Evolutionary conservation across 37 sponge, comb jelly and placozoan species (phyloP), one percentile per base, ranked within the genome.

Genomic region (Oopsacas minuta): DNA sequence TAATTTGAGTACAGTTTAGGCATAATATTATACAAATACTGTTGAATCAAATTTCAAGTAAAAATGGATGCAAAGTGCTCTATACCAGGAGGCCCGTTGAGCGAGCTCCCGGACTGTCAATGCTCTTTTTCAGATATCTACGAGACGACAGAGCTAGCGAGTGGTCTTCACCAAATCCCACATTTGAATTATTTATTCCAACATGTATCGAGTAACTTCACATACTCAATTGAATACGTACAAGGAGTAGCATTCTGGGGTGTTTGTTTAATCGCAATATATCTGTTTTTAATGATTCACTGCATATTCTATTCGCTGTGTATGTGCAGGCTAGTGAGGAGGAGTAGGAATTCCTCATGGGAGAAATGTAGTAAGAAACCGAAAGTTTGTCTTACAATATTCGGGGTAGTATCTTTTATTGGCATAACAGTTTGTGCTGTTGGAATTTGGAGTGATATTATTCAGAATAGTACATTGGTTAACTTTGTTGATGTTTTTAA

Each of bases 361-460:
- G 75, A 61, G 75, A 61, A n/a, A n/a, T 61, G 75, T 25, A 61
- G 22, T n/a, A 61, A n/a, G 75, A 61, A 61, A 61, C 75, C 75
- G 28, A 61, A 61, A 32, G 20, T 61, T n/a, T 61, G 75, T n/a
- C 75, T 61, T 5, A 34, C 75, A 7, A 25, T 61, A 20, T 61
- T 61, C 75, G 75, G 75, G 22, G 1, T 61, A 7, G 75, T 61
- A 20, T 25, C 75, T 3, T 61, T 61, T 3, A 7, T 61, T 20
- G 75, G 75, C 1, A 32, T 61, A n/a, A 3, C 30, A 61, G 30
- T n/a, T 3, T 61, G 75, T 61, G 75, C 75, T 7, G 75, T 61
- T 61, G 75, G 75, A 25, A 61, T 61, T 10, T 61, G 75, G 75
- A 61, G 75, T 12, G 75, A 61, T n/a, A n/a, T 61, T 3, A 61